Percentiles rank a stretch among this genome's conserved stretches.
Conservation (phyloP, 2,888 invertebrate species). For the Gisinianus flammeolus region DNA sequence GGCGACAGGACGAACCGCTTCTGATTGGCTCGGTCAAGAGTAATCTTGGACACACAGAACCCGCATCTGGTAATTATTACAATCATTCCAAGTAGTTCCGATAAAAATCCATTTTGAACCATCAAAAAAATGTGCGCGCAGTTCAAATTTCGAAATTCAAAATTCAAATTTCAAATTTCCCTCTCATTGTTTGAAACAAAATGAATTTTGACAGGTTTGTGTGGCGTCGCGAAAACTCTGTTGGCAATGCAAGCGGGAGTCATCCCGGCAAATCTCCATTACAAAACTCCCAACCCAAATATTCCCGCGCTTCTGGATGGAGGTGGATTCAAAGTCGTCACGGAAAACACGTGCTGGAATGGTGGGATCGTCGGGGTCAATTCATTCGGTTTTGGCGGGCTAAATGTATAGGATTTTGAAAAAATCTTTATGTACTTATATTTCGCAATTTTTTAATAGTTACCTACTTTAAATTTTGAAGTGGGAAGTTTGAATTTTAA, state of each 20-base stretch:
- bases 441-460: too few species aligned
- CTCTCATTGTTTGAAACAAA: background rate
- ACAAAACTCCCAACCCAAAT: constrained; percentile 80
- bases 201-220: constrained; percentile 64
- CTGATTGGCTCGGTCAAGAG: constrained; percentile 95
- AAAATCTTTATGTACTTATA: too few species aligned
- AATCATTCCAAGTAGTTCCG: too few species aligned
- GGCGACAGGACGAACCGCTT: constrained; percentile 68
- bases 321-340: constrained; percentile 64
- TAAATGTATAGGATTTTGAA: too few species aligned
- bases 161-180: too few species aligned
- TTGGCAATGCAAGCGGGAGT: constrained; percentile 65
- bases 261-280: constrained; percentile 92
- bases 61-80: constrained; percentile 75
- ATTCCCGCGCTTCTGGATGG: constrained; percentile 88
- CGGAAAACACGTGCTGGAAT: constrained; percentile 22
- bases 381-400: constrained; percentile 33
- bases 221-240: constrained; percentile 78
- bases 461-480: too few species aligned
- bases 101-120: too few species aligned
- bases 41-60: constrained; percentile 92
- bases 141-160: background rate
- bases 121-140: too few species aligned
- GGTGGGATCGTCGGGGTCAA: constrained; percentile 35
- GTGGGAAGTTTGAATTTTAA: too few species aligned